Percentiles rank a stretch among this genome's conserved stretches.
These are phyloP conservation scores for Lasioglossum vierecki DNA, from an alignment of 2,888 invertebrate genomes.

Conservation along the genomic window DNA sequence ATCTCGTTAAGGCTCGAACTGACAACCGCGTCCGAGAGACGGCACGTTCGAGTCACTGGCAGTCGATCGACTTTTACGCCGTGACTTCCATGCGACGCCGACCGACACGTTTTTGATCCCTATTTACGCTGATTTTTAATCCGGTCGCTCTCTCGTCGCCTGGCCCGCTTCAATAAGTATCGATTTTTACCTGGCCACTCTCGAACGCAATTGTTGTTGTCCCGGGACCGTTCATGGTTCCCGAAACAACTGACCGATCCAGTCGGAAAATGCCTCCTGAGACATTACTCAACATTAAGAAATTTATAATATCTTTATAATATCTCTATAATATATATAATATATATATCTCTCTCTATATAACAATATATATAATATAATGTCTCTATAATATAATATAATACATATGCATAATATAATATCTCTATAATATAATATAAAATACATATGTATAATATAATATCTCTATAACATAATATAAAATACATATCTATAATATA, in stretches of 20 bases:
- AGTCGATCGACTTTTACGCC: conserved; percentile 52
- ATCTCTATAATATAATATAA: too few relatives aligned
- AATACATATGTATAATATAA: too few relatives aligned
- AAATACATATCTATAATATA: too few relatives aligned
- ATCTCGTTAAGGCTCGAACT: conserved; percentile 60
- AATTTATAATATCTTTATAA: too few relatives aligned
- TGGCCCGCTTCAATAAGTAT: neutral
- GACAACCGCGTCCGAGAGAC: conserved; percentile 46
- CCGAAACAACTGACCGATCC: neutral
- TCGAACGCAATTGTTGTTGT: neutral
- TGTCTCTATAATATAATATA: too few relatives aligned
- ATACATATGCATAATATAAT: too few relatives aligned
- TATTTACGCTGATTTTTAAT: neutral
- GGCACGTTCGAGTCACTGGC: conserved; percentile 37
- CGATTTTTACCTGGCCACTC: neutral
- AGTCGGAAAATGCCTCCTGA: too few relatives aligned
- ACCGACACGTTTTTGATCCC: neutral
- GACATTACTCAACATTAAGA: too few relatives aligned
- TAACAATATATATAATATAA: too few relatives aligned
- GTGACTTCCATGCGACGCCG: conserved; percentile 19
- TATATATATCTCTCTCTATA: too few relatives aligned
- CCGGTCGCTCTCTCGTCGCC: neutral
- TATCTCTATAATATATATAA: too few relatives aligned
- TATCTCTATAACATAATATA: too few relatives aligned
- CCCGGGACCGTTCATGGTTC: neutral